Evolutionary conservation across 2,113 vertebrate species (phyloP).

Genomic region (Malurus cyaneus): DNA sequence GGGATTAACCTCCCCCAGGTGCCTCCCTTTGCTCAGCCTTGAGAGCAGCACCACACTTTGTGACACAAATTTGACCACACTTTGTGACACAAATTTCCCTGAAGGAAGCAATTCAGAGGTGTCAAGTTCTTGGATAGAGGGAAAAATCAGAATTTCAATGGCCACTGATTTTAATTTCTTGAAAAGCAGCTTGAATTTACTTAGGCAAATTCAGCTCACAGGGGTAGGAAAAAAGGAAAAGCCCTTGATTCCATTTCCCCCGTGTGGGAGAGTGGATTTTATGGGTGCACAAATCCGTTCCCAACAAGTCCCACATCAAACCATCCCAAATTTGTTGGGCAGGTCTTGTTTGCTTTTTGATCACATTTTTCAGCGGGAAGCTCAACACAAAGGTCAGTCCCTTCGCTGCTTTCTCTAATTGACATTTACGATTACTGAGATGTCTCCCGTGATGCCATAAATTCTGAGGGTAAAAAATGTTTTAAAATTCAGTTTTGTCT

Average conservation of each 20-base stretch:
- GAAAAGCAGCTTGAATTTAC: neutral
- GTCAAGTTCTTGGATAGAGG: neutral
- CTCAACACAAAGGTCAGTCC: conserved; percentile 45
- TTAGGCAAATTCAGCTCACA: neutral
- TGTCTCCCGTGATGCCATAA: neutral
- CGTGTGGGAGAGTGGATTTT: neutral
- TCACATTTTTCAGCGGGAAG: neutral
- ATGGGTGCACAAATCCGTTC: neutral
- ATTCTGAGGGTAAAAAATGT: neutral
- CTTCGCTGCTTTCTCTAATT: neutral
- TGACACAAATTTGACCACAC: neutral
- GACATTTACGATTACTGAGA: conserved; percentile 37
- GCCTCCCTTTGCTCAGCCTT: neutral
- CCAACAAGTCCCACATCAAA: neutral
- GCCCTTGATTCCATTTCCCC: neutral
- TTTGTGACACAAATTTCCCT: neutral
- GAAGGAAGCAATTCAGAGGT: neutral
- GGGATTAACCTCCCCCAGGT: neutral
- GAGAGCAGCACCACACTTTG: neutral
- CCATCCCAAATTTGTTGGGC: neutral
- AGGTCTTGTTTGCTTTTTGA: neutral
- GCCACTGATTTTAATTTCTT: neutral
- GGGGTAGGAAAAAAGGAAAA: neutral
- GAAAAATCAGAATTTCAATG: neutral
- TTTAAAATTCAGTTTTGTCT: neutral